Conservation (phyloP, 2,797 vertebrate species). For the Sebastes cheni region DNA sequence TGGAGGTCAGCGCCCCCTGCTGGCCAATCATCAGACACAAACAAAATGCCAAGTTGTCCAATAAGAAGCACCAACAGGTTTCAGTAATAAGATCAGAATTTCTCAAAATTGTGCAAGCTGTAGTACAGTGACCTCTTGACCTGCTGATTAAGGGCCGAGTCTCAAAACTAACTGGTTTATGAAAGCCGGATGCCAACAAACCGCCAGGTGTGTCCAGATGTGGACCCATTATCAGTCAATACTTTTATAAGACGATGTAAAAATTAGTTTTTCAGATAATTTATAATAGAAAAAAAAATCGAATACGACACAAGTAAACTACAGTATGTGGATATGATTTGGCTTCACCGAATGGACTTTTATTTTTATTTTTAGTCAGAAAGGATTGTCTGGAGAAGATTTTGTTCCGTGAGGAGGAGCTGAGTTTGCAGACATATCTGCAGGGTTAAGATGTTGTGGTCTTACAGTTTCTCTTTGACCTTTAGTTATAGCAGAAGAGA, state of each 20-base stretch:
- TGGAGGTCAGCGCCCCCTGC: constrained; percentile 23
- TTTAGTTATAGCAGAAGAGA: not conserved
- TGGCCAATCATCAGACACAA: constrained; percentile 1
- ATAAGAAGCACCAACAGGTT: not conserved
- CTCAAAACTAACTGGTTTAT: not conserved
- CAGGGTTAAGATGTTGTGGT: not conserved
- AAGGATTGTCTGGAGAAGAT: not conserved
- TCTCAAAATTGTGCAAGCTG: not conserved
- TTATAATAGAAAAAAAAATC: not conserved
- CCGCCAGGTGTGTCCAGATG: not conserved
- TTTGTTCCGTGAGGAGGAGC: not conserved
- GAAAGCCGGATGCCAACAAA: not conserved
- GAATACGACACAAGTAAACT: not conserved
- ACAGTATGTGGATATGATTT: not conserved
- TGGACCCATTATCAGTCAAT: not conserved
- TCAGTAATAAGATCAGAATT: not conserved
- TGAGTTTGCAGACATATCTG: not conserved
- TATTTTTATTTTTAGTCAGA: not conserved
- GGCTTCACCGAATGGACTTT: not conserved
- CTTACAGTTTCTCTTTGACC: not conserved
- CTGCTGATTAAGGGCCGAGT: not conserved
- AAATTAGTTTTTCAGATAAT: not conserved
- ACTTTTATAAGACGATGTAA: not conserved
- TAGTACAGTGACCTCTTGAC: not conserved
- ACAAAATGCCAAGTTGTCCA: not conserved